A percentile compares a stretch with the other conserved stretches of the same genome.
Conservation (phyloP, 2,888 invertebrate genomes). For the Atethmia centrago region DNA sequence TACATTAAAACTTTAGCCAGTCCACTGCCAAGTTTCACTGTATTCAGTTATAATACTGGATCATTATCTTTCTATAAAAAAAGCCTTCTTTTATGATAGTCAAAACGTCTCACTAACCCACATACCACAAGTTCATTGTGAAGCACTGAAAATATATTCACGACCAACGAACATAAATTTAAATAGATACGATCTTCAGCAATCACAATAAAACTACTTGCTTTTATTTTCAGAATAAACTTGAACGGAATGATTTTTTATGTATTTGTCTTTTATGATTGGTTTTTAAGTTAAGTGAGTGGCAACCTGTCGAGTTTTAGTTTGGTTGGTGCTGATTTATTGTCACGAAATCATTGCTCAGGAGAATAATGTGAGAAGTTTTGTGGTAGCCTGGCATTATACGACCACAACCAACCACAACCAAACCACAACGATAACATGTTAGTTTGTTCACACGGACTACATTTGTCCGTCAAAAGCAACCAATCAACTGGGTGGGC, state of each 20-base stretch:
- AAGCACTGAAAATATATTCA: conserved; percentile 51
- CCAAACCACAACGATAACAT: no score
- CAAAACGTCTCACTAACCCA: conserved; percentile 45
- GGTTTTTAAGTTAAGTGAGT: conserved; percentile 45
- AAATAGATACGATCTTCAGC: conserved; percentile 57
- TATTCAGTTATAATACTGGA: not conserved
- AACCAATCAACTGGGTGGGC: no score
- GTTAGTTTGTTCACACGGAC: no score
- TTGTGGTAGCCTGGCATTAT: no score
- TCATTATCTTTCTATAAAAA: not conserved
- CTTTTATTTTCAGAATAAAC: conserved; percentile 44
- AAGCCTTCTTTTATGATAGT: no score
- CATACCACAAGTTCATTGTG: conserved; percentile 36
- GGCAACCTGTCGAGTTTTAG: conserved; percentile 53
- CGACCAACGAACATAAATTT: conserved; percentile 50
- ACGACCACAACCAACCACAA: no score
- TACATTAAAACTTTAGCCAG: conserved; percentile 25
- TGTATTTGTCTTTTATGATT: conserved; percentile 29
- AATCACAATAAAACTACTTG: conserved; percentile 43
- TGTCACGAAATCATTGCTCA: conserved; percentile 59
- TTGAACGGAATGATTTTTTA: conserved; percentile 23
- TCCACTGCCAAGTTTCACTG: not conserved
- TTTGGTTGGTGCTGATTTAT: conserved; percentile 61
- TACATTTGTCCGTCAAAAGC: no score
- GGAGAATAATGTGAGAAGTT: no score